Base-by-base conservation (phyloP, 2,113 vertebrate species). In the Nothoprocta pentlandii region DNA sequence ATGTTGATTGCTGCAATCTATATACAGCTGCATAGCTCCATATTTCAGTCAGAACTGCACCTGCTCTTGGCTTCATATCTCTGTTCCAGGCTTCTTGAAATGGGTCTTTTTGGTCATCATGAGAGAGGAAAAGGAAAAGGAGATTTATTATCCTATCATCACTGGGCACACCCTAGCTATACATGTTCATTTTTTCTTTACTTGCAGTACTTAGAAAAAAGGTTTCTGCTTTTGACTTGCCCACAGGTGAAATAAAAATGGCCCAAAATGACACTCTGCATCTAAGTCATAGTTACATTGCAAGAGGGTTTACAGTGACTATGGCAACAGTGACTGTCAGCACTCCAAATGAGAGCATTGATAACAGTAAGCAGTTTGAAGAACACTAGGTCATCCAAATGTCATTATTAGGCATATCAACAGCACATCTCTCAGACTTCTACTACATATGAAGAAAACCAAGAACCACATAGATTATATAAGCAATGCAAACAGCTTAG, bases 281-380 rank as follows among this genome's bases (percentile, higher is more conserved):
- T 97, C 96, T 96, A 88, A 91, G 54, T 95, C 89, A 90, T 70
- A 89, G 74, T 96, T 97, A 82, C 47, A 76, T 19, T 71, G 64
- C 42, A 79, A 58, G 41, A 62, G 32, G 7, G 25, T 79, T 95
- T 92, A 80, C 68, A 66, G 68, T 41, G 32, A 53, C 64, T 82
- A 26, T 70, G 77, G 89, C 16, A 36, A 69, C 66, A 44, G 80
- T 39, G 74, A 84, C 82, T 89, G 80, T 46, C 84, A 95, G 75
- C 74, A 30, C 54, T 89, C 87, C 86, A 82, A 95, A 95, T 79
- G 73, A 90, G 34, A 59, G 76, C 46, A 69, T 41, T 88, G 69
- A 85, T 44, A 75, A 69, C 88, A 88, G 21, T 62, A 86, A 97
- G 92, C 80, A 92, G 58, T 87, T 96, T 79, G 32, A 58, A 70